Base-by-base conservation (phyloP, 1,140 invertebrate genomes). In the Pararge aegeria region DNA sequence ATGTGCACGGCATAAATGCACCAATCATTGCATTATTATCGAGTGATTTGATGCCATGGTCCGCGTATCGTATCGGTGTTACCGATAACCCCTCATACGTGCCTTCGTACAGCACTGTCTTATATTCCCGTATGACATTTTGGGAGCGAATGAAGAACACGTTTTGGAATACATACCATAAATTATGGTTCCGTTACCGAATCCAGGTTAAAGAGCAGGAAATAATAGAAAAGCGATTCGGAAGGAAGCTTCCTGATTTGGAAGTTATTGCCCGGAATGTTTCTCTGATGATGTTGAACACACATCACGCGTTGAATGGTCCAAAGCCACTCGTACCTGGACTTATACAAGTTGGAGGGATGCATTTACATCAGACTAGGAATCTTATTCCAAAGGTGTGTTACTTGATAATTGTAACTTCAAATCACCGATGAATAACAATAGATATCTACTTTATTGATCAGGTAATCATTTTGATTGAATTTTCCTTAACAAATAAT, bases 21-120 rank as follows among this genome's bases (percentile, higher is more conserved):
- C 94, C 94, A 0, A 87, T 92, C 0, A 79, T 95, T 1, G 83
- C 79, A 0, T 16, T 95, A n/a, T 91, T 92, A 12, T 93, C 92
- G 0, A 92, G 92, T 63, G 69, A 87, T 0, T 46, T 93, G 13
- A 92, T 94, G 89, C 92, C 92, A 0, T 94, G 93, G 92, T 80
- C 82, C 0, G 78, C 89, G 13, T 69, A 87, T 12, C 89, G 93
- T 2, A 83, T 94, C 13, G 92, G 91, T 2, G 82, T 92, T 38
- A 89, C 90, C 0, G 90, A 93, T 49, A 93, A 93, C 67, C 92
- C 94, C 0, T 90, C 93, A 1, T 93, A 93, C 70, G 83, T 94
- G 80, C 0, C 87, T 83, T 21, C 66, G 78, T 0, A 18, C n/a
- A n/a, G n/a, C n/a, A n/a, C n/a, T n/a, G n/a, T n/a, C n/a, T n/a